A percentile compares a stretch with the other conserved stretches of the same genome.
Conservation (phyloP, 2,113 vertebrate genomes). For the Leptodactylus fuscus region DNA sequence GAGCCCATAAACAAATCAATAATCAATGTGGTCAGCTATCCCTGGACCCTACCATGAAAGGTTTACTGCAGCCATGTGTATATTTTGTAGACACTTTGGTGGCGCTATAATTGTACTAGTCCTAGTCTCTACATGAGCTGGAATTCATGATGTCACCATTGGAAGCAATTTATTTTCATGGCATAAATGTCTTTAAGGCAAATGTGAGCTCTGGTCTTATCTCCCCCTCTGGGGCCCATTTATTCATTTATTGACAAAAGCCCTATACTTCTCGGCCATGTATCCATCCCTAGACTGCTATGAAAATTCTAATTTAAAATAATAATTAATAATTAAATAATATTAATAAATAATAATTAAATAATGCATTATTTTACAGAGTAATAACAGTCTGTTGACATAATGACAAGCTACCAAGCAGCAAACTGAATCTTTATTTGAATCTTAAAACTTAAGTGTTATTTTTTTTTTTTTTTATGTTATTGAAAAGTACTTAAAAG, state of each 20-base stretch:
- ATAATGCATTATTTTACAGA: no score
- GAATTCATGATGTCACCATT: not conserved
- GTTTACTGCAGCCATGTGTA: not conserved
- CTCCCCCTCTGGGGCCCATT: not conserved
- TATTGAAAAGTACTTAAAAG: no score
- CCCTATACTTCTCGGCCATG: not conserved
- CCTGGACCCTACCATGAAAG: not conserved
- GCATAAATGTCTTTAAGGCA: not conserved
- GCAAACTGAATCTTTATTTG: no score
- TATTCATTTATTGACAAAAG: not conserved
- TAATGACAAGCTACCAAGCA: no score
- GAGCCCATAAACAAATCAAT: not conserved
- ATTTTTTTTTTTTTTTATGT: no score
- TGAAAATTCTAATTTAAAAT: not conserved
- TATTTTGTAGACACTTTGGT: not conserved
- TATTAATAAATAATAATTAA: no score
- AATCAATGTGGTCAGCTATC: not conserved
- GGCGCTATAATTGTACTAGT: not conserved
- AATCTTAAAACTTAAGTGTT: no score
- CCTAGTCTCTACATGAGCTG: conserved; percentile 2
- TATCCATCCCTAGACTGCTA: not conserved
- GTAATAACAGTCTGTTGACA: no score
- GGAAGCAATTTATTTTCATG: conserved; percentile 1
- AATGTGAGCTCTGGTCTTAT: not conserved
- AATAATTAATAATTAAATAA: no score